These are phyloP conservation scores for Balaeniceps rex DNA, from an alignment of 2,113 vertebrate species.

Conservation along the genomic window DNA sequence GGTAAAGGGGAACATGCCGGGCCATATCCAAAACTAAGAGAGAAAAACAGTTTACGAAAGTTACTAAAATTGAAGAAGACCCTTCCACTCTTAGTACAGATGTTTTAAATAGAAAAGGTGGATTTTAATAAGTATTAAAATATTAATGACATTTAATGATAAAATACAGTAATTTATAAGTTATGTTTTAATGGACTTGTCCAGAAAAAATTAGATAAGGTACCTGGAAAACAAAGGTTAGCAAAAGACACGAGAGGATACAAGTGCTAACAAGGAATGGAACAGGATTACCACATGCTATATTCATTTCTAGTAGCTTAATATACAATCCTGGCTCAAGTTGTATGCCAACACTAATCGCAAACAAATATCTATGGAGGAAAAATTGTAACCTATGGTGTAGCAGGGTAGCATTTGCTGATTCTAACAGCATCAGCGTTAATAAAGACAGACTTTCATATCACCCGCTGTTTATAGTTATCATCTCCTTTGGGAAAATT, in stretches of 20 bases:
- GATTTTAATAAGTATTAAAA: not conserved
- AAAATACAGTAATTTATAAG: not conserved
- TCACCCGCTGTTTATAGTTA: not conserved
- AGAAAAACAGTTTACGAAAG: not conserved
- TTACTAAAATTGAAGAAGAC: not conserved
- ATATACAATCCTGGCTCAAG: not conserved
- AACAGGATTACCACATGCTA: not conserved
- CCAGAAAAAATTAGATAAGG: not conserved
- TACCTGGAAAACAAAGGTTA: not conserved
- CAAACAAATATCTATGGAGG: not conserved
- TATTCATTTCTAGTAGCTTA: not conserved
- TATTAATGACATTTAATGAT: not conserved
- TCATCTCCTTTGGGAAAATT: not conserved
- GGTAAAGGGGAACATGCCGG: constrained; percentile 93
- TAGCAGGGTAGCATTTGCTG: not conserved
- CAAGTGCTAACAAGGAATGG: not conserved
- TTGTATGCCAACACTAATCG: fast-evolving
- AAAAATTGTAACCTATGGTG: not conserved
- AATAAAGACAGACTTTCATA: not conserved
- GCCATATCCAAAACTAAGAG: constrained; percentile 94
- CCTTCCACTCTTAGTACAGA: not conserved
- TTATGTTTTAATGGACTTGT: not conserved
- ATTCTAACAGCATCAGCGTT: not conserved
- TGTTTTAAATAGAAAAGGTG: not conserved
- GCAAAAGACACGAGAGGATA: not conserved